These are phyloP conservation scores for Lutjanus erythropterus DNA, from an alignment of 2,113 vertebrate genomes.

Conservation along the genomic window DNA sequence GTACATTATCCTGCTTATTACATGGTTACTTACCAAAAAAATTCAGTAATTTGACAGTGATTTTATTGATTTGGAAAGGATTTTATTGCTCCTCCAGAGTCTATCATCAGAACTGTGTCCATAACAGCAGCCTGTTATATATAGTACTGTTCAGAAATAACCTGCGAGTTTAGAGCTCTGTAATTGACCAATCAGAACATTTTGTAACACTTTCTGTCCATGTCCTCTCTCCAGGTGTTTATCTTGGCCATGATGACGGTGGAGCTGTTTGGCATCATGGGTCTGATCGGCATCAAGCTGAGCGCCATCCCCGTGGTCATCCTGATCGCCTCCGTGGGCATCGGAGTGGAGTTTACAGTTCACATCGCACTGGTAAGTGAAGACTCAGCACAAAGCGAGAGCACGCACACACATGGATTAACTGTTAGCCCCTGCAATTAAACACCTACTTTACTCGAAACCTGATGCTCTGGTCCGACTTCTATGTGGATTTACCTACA, in stretches of 20 bases:
- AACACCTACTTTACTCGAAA: constrained; percentile 40
- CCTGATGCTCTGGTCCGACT: constrained; percentile 25
- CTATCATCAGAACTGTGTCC: too few relatives aligned
- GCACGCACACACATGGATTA: constrained; percentile 23
- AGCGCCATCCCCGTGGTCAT: constrained; percentile 99
- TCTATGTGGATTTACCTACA: constrained; percentile 6
- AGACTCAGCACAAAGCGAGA: neutral
- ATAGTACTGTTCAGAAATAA: too few relatives aligned
- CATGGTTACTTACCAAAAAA: too few relatives aligned
- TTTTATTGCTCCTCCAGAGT: too few relatives aligned
- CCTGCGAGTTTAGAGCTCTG: too few relatives aligned
- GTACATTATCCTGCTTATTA: too few relatives aligned
- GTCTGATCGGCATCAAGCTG: constrained; percentile 97
- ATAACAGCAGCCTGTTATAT: too few relatives aligned
- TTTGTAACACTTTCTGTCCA: constrained; percentile 9
- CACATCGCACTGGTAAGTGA: constrained; percentile 94
- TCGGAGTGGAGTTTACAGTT: constrained; percentile 98
- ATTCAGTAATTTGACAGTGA: too few relatives aligned
- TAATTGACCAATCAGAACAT: too few relatives aligned
- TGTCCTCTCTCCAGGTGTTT: constrained; percentile 86
- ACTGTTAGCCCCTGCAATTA: constrained; percentile 25
- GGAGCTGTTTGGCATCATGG: constrained; percentile 99
- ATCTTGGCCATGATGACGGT: constrained; percentile 97
- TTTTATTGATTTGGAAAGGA: too few relatives aligned
- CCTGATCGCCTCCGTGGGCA: constrained; percentile 96